A percentile compares a stretch with the other conserved stretches of the same genome.
Evolutionary conservation across 2,888 invertebrate species (phyloP).

Genomic region (Agrilus mali): DNA sequence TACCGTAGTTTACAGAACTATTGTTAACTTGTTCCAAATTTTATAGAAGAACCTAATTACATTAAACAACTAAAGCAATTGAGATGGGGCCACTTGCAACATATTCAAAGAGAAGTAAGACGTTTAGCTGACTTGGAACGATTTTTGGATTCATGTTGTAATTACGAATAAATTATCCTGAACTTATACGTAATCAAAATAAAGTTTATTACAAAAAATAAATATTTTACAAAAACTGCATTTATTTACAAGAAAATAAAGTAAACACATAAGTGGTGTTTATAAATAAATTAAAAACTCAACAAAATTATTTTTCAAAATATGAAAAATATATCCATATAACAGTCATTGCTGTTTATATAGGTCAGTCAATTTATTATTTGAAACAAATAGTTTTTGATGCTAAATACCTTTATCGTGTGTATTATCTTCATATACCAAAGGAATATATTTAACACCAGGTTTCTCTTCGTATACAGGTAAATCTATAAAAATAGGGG

Average conservation of each 20-base stretch:
- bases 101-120: slow-evolving; percentile 34
- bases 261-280: too few species aligned
- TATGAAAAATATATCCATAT: not conserved
- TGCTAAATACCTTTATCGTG: too few species aligned
- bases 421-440: slow-evolving; percentile 11
- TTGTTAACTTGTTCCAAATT: not conserved
- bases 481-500: slow-evolving; percentile 20
- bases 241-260: too few species aligned
- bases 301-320: slow-evolving; percentile 3
- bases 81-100: slow-evolving; percentile 35
- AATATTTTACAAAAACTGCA: too few species aligned
- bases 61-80: slow-evolving; percentile 33
- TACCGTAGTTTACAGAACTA: too few species aligned
- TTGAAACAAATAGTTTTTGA: too few species aligned
- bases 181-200: too few species aligned
- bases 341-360: too few species aligned
- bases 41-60: slow-evolving; percentile 23
- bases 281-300: not conserved
- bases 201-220: too few species aligned
- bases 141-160: slow-evolving; percentile 30
- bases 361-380: too few species aligned
- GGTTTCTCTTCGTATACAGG: slow-evolving; percentile 28
- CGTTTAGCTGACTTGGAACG: slow-evolving; percentile 34
- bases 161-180: too few species aligned
- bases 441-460: slow-evolving; percentile 29